Conservation (phyloP, 2,888 invertebrate species). For the Scaptomyza caliginosa region DNA sequence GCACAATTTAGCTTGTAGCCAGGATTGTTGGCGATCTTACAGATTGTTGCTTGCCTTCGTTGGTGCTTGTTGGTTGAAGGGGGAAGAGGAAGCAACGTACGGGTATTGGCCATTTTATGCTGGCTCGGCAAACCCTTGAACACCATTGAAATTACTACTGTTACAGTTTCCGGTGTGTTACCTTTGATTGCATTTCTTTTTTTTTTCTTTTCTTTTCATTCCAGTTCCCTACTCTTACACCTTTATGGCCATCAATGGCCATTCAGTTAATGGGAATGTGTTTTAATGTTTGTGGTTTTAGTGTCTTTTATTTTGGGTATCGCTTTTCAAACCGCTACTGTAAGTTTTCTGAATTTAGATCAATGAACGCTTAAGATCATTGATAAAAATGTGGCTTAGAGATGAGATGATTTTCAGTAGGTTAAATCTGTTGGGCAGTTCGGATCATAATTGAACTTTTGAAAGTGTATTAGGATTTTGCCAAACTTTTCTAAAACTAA, state of each 20-base stretch:
- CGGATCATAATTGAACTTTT: not conserved
- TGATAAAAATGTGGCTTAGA: slow-evolving; percentile 21
- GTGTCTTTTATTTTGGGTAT: slow-evolving; percentile 28
- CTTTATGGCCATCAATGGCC: slow-evolving; percentile 49
- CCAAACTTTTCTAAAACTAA: too few relatives aligned
- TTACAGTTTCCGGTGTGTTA: slow-evolving; percentile 77
- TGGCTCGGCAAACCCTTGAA: slow-evolving; percentile 49
- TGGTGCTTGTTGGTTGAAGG: not conserved
- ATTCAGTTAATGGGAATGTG: slow-evolving; percentile 55
- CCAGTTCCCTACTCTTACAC: slow-evolving; percentile 11
- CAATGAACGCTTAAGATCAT: slow-evolving; percentile 59
- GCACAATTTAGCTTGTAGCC: slow-evolving; percentile 48
- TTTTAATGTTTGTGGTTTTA: slow-evolving; percentile 59
- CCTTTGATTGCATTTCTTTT: slow-evolving; percentile 59
- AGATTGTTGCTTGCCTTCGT: slow-evolving; percentile 26
- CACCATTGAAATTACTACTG: slow-evolving; percentile 73
- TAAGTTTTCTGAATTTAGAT: slow-evolving; percentile 53
- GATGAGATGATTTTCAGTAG: not conserved
- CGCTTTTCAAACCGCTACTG: slow-evolving; percentile 47
- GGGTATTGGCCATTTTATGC: slow-evolving; percentile 25
- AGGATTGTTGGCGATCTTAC: slow-evolving; percentile 63
- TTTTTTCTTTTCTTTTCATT: slow-evolving; percentile 4
- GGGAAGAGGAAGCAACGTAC: too few relatives aligned
- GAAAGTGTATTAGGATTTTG: too few relatives aligned
- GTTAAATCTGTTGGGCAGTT: not conserved